Percentiles rank a stretch among this genome's conserved stretches.
phyloP scores from a whole-genome alignment of 2,797 vertebrate genomes.

The Channa striata region DNA sequence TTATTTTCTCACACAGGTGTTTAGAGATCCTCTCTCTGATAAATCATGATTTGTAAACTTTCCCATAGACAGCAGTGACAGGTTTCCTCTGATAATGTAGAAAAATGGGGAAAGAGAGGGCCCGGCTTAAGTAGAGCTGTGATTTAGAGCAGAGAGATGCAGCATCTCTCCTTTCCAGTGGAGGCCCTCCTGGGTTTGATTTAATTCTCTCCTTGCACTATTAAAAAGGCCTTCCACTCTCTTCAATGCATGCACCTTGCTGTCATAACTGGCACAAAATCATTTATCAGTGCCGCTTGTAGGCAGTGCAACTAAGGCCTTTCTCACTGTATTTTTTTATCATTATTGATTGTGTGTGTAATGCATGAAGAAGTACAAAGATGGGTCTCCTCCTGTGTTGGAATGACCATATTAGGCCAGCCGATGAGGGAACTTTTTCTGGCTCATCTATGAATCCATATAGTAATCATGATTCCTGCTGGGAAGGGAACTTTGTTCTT shows the following conservation, averaged over 20 bases:
- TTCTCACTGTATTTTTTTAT: constrained; percentile 77
- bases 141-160: constrained; percentile 82
- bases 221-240: constrained; percentile 84
- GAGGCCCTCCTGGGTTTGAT: constrained; percentile 85
- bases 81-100: constrained; percentile 83
- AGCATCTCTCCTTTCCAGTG: constrained; percentile 77
- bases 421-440: constrained; percentile 63
- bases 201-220: constrained; percentile 85
- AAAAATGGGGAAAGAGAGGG: constrained; percentile 80
- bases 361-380: constrained; percentile 77
- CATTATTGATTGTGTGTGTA: constrained; percentile 85
- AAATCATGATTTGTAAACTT: constrained; percentile 85
- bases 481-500: constrained; percentile 55
- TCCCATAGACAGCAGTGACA: constrained; percentile 81
- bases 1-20: constrained; percentile 80
- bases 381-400: constrained; percentile 73
- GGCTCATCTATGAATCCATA: constrained; percentile 57
- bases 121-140: constrained; percentile 78
- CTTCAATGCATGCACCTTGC: constrained; percentile 83
- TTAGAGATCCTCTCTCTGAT: constrained; percentile 75
- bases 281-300: constrained; percentile 84
- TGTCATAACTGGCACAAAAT: constrained; percentile 88
- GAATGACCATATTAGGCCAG: constrained; percentile 78
- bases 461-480: constrained; percentile 54
- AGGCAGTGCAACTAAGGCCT: constrained; percentile 74